phyloP scores from a whole-genome alignment of 2,888 invertebrate genomes.

The Disparrhopalites patrizii region DNA sequence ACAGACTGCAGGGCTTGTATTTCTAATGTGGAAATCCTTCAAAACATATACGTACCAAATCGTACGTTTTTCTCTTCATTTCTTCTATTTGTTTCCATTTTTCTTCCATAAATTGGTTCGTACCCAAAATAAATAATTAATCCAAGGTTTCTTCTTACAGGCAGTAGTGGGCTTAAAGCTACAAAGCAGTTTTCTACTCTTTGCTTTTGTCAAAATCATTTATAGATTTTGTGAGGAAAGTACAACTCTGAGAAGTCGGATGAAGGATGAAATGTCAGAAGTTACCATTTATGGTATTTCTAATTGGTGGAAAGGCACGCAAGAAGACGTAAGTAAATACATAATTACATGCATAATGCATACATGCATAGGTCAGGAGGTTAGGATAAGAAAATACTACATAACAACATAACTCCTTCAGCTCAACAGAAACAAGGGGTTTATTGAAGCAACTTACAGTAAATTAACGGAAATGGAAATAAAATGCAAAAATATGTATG shows the following conservation, averaged over 20 bases:
- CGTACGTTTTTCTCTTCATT: not conserved
- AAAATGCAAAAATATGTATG: too few relatives aligned
- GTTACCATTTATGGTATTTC: not conserved
- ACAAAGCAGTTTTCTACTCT: not conserved
- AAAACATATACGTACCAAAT: not conserved
- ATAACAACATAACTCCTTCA: too few relatives aligned
- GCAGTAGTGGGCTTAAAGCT: not conserved
- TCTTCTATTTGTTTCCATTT: too few relatives aligned
- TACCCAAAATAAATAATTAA: not conserved
- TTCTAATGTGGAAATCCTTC: constrained; percentile 1
- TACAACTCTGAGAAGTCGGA: not conserved
- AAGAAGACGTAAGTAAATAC: not conserved
- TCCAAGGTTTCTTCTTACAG: not conserved
- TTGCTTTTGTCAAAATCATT: not conserved
- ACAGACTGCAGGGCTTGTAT: not conserved
- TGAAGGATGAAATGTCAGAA: not conserved
- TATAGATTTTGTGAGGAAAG: not conserved
- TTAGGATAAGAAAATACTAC: not conserved
- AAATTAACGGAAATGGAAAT: too few relatives aligned
- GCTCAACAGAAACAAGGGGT: too few relatives aligned
- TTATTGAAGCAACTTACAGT: too few relatives aligned
- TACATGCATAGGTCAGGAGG: not conserved
- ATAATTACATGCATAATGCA: too few relatives aligned
- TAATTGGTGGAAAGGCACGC: not conserved
- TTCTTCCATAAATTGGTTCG: too few relatives aligned